phyloP scores from a whole-genome alignment of 2,113 vertebrate genomes.

The Aspidoscelis tigris region DNA sequence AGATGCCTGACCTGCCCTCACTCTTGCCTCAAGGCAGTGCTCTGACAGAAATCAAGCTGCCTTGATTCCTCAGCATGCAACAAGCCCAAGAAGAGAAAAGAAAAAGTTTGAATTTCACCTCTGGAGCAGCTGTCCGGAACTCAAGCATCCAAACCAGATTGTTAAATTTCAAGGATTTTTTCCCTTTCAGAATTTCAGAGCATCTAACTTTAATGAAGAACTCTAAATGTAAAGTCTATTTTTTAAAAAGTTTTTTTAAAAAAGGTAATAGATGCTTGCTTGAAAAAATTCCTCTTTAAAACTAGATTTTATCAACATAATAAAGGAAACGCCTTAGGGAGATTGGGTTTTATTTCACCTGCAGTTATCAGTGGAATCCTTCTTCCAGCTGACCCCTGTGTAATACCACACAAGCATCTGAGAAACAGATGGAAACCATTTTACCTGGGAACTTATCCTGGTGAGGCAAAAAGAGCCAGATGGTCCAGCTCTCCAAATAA shows the following conservation, averaged over 20 bases:
- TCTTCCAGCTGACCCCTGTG: conserved; percentile 28
- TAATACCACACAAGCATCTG: conserved; percentile 54
- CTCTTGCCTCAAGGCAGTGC: no score
- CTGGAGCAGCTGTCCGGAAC: no score
- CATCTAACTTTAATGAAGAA: conserved; percentile 1
- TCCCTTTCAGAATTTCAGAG: no score
- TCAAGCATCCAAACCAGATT: neutral
- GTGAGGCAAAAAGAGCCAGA: conserved; percentile 66
- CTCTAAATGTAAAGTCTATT: neutral
- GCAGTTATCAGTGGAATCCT: conserved; percentile 41
- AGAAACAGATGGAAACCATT: conserved; percentile 68
- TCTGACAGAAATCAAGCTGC: no score
- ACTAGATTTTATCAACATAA: conserved; percentile 32
- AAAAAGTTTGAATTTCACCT: no score
- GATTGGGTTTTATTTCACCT: conserved; percentile 36
- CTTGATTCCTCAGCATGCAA: no score
- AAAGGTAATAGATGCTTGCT: neutral
- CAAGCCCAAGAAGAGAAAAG: no score
- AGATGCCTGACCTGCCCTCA: no score
- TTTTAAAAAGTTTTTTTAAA: neutral
- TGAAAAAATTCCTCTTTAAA: neutral
- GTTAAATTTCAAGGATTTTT: neutral
- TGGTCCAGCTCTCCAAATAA: conserved; percentile 69
- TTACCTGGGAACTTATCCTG: conserved; percentile 62
- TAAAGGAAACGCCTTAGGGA: conserved; percentile 36